Conservation (phyloP, 2,113 vertebrate genomes). For the Lota lota region DNA sequence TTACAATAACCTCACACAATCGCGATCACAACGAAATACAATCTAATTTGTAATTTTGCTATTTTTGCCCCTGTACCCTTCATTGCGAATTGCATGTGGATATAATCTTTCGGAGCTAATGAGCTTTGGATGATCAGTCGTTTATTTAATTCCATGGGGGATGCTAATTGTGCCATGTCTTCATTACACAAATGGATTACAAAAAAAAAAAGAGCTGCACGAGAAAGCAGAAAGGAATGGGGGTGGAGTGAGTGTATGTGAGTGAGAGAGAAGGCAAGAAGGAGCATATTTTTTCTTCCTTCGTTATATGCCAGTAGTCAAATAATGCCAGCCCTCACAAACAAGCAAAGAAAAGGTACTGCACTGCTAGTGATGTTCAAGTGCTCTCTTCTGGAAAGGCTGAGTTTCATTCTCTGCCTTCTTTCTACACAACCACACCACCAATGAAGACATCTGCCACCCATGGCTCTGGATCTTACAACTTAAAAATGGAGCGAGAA, state of each 20-base stretch:
- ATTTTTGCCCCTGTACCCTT: conserved; percentile 68
- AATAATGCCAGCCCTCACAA: conserved; percentile 77
- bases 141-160: conserved; percentile 78
- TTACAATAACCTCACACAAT: conserved; percentile 37
- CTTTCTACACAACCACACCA: conserved; percentile 55
- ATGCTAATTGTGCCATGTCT: conserved; percentile 89
- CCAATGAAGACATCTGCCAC: conserved; percentile 65
- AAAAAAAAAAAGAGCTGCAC: conserved; percentile 75
- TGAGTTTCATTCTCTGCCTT: conserved; percentile 61
- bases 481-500: conserved; percentile 56
- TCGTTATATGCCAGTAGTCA: conserved; percentile 75
- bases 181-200: conserved; percentile 98
- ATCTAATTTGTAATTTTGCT: conserved; percentile 64
- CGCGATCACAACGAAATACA: conserved; percentile 52
- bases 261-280: conserved; percentile 66
- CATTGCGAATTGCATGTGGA: conserved; percentile 77
- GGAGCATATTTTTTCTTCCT: conserved; percentile 73
- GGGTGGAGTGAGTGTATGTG: conserved; percentile 50
- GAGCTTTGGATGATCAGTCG: conserved; percentile 92
- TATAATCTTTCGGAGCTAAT: conserved; percentile 91
- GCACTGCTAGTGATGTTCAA: conserved; percentile 70
- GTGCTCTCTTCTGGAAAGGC: conserved; percentile 68
- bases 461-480: conserved; percentile 76
- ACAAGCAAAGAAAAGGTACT: conserved; percentile 75
- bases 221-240: conserved; percentile 66